Conservation (phyloP, 2,888 invertebrate genomes). For the Morpho helenor region DNA sequence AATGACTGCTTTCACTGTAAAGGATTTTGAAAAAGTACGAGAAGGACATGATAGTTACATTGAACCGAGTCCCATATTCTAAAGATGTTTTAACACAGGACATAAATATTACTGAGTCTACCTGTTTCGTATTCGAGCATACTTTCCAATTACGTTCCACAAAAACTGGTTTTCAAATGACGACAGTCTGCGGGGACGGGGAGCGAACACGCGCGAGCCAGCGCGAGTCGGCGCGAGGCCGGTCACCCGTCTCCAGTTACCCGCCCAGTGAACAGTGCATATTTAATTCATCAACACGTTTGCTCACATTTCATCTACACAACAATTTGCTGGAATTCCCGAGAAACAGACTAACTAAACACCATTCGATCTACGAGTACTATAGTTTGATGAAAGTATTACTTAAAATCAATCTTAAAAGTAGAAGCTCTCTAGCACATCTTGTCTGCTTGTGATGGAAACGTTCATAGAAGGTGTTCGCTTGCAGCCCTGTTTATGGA, state of each 20-base stretch:
- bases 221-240: conserved; percentile 40
- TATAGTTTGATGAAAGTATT: no score
- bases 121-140: conserved; percentile 2
- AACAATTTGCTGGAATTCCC: background rate
- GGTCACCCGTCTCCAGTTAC: conserved; percentile 27
- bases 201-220: conserved; percentile 40
- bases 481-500: conserved; percentile 62
- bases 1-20: no score
- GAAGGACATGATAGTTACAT: no score
- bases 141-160: conserved; percentile 26
- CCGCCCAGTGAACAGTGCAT: conserved; percentile 6
- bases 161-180: conserved; percentile 58
- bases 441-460: conserved; percentile 42
- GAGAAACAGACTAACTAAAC: no score
- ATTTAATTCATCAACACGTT: conserved; percentile 10
- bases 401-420: no score
- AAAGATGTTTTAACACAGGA: no score
- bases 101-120: background rate
- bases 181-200: conserved; percentile 34
- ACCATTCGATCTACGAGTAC: no score
- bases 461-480: conserved; percentile 62
- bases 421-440: background rate
- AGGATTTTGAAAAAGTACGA: no score
- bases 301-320: background rate
- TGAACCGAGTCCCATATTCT: no score